These are phyloP conservation scores for Prosapia bicincta DNA, from an alignment of 2,888 invertebrate species.

Conservation along the genomic window DNA sequence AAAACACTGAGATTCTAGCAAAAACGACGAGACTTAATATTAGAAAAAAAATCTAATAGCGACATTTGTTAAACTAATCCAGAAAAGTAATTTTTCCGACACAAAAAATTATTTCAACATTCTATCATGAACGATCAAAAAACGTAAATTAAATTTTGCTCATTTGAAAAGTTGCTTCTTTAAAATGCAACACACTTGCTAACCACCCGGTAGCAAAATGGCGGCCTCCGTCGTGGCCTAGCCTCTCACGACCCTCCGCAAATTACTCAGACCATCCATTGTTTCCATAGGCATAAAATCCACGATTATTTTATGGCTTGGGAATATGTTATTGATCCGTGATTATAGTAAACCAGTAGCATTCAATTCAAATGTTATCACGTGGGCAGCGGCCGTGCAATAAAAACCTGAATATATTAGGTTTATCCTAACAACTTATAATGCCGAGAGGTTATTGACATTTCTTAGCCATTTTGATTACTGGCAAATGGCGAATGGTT, in stretches of 20 bases:
- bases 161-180: no score
- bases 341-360: slow-evolving; percentile 2
- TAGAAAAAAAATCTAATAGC: no score
- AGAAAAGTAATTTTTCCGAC: no score
- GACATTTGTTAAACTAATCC: no score
- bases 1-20: no score
- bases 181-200: no score
- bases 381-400: background rate
- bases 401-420: background rate
- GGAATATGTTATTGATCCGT: background rate
- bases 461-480: background rate
- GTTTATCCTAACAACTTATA: background rate
- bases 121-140: no score
- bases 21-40: no score
- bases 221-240: background rate
- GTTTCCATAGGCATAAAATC: background rate
- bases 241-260: background rate
- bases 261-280: background rate
- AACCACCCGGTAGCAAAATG: no score
- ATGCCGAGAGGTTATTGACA: background rate
- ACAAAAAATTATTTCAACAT: no score
- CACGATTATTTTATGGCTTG: background rate
- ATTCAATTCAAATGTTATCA: background rate
- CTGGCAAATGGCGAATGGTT: background rate
- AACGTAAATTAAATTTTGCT: no score